phyloP scores from a whole-genome alignment of 2,797 vertebrate genomes.

The Philypnodon macrostomus region DNA sequence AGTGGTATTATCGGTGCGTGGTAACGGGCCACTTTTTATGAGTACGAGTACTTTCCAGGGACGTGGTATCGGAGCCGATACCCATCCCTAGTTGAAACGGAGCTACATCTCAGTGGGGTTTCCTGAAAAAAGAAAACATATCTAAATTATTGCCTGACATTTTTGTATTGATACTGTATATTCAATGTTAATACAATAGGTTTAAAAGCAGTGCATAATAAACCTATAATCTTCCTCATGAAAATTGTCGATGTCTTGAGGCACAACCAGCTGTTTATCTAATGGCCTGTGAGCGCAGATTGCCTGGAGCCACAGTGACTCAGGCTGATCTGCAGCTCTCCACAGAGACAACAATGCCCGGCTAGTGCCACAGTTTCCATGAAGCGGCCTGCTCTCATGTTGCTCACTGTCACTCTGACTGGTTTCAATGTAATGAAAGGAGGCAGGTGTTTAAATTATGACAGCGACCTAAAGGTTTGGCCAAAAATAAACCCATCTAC shows the following conservation, averaged over 20 bases:
- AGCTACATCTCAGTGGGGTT: too few relatives aligned
- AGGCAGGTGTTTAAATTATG: conserved; percentile 27
- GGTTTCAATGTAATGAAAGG: conserved; percentile 13
- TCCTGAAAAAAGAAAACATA: too few relatives aligned
- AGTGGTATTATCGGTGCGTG: too few relatives aligned
- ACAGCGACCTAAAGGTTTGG: conserved; percentile 19
- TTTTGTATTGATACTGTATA: not conserved
- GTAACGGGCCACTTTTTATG: too few relatives aligned
- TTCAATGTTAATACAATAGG: not conserved
- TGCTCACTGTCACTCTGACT: conserved; percentile 33
- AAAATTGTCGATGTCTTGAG: conserved; percentile 27
- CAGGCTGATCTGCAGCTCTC: conserved; percentile 46
- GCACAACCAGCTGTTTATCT: conserved; percentile 40
- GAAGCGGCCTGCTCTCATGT: conserved; percentile 31
- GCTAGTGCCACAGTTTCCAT: conserved; percentile 43
- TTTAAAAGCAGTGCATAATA: conserved; percentile 17
- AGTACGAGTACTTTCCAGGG: too few relatives aligned
- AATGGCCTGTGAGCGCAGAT: conserved; percentile 39
- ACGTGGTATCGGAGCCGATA: too few relatives aligned
- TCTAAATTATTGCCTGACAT: not conserved
- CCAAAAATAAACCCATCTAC: conserved; percentile 1
- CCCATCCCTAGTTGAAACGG: too few relatives aligned
- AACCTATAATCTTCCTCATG: conserved; percentile 23
- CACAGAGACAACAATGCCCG: conserved; percentile 51
- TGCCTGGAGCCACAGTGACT: conserved; percentile 47